Evolutionary conservation across 2,113 vertebrate species (phyloP).

Genomic region (Clinocottus analis): DNA sequence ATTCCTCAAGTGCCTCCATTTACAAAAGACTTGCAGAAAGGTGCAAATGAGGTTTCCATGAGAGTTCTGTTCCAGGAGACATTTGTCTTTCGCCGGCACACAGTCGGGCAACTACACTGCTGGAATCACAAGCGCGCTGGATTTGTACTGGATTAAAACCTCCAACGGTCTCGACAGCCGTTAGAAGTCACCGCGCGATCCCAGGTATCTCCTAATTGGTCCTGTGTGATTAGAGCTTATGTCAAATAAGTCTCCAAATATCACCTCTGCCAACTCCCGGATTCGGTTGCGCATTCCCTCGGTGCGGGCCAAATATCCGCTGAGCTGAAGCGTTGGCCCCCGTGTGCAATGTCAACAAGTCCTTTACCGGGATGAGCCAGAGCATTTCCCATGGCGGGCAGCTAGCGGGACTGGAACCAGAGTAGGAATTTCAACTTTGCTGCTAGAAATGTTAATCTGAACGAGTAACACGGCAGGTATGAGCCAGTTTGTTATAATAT

Average conservation of each 20-base stretch:
- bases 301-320: conserved; percentile 36
- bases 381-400: conserved; percentile 34
- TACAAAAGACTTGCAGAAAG: conserved; percentile 32
- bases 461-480: neutral
- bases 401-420: conserved; percentile 5
- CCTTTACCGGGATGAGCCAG: conserved; percentile 40
- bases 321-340: conserved; percentile 37
- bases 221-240: conserved; percentile 55
- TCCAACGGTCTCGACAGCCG: conserved; percentile 33
- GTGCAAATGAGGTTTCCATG: conserved; percentile 12
- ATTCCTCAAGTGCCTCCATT: conserved; percentile 35
- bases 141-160: conserved; percentile 52
- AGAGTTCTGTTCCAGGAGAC: conserved; percentile 27
- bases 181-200: conserved; percentile 48
- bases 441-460: conserved; percentile 11
- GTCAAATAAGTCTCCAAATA: conserved; percentile 52
- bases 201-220: conserved; percentile 58
- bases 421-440: neutral
- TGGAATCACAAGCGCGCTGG: conserved; percentile 8
- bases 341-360: conserved; percentile 49
- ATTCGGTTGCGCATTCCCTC: conserved; percentile 10
- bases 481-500: neutral
- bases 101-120: neutral
- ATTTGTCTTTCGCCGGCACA: conserved; percentile 22
- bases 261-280: conserved; percentile 36